Evolutionary conservation across 2,888 invertebrate genomes (phyloP).

Genomic region (Tribolium freemani): DNA sequence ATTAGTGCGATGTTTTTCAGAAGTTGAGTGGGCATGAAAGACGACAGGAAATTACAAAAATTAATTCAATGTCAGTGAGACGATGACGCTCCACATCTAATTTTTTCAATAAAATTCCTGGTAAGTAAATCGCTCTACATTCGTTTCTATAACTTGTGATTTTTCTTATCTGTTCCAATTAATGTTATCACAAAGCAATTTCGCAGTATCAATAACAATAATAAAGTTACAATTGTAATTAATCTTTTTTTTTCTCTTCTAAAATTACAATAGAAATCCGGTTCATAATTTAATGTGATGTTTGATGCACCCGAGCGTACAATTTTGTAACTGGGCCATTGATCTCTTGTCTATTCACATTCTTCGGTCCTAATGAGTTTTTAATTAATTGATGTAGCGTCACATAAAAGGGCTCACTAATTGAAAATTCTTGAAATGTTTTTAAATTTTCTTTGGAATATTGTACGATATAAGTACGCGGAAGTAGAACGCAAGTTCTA

Average conservation of each 20-base stretch:
- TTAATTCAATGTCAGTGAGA: not conserved
- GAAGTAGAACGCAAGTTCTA: slow-evolving; percentile 24
- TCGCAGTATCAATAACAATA: not conserved
- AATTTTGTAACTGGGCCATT: not conserved
- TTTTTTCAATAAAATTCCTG: too few relatives aligned
- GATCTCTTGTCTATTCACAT: not conserved
- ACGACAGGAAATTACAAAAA: not conserved
- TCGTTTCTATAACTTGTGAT: too few relatives aligned
- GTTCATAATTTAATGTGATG: not conserved
- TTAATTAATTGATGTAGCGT: not conserved
- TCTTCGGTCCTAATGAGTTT: not conserved
- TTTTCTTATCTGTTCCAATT: not conserved
- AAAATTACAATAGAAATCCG: not conserved
- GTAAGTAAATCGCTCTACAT: too few relatives aligned
- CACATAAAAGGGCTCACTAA: too few relatives aligned
- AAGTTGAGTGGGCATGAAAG: not conserved
- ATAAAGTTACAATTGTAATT: not conserved
- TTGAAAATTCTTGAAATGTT: too few relatives aligned
- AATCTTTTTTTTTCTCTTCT: not conserved
- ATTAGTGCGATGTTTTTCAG: not conserved
- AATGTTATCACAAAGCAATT: not conserved
- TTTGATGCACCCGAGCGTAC: too few relatives aligned
- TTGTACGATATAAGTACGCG: not conserved
- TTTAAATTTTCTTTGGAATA: not conserved
- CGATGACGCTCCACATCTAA: not conserved